Evolutionary conservation across 2,888 invertebrate species (phyloP), one percentile per base, ranked within the genome.

Genomic region (Sicus ferrugineus): DNA sequence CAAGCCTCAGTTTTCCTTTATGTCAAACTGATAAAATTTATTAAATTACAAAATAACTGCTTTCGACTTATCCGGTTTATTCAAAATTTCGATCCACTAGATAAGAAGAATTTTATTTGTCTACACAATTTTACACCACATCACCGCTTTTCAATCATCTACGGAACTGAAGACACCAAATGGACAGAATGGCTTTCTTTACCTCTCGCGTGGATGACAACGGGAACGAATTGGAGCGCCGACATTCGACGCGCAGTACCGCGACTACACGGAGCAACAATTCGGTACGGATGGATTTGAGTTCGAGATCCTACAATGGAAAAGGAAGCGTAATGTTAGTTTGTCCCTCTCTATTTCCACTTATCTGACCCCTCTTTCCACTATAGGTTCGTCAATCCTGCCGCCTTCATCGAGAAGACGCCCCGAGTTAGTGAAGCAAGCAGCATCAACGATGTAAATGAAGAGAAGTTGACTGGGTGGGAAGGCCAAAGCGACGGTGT

Each of bases 181-280:
- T 16, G 34, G 48, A 30, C 14, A 50, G 26, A 23, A 80, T 81
- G 80, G 77, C 79, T 3, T 79, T 78, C 58, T 77, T 77, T 72
- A 75, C 79, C 9, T 75, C 77, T 19, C 74, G 75, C 28, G 73
- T 78, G 21, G 75, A 77, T 66, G 77, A 76, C 4, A 70, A 74
- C 2, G 77, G 75, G 23, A 75, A 73, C 16, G 79, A 77, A 67
- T 71, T 75, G 11, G 75, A 77, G 19, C 72, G 74, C 9, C 73
- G 74, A 5, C 72, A 71, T 28, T 75, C 76, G 28, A 73, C 70
- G 6, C 64, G 72, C 6, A 75, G 72, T 46, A 62, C 73, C 34
- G 64, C 71, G 1, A 69, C 70, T 3, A 73, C 70, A 5, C 59
- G 64, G 2, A 71, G 67, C 28, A 61, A 64, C 14, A 54, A 23